Evolutionary conservation across 1,140 invertebrate genomes (phyloP).

Genomic region (Lamellibrachia luymesi): DNA sequence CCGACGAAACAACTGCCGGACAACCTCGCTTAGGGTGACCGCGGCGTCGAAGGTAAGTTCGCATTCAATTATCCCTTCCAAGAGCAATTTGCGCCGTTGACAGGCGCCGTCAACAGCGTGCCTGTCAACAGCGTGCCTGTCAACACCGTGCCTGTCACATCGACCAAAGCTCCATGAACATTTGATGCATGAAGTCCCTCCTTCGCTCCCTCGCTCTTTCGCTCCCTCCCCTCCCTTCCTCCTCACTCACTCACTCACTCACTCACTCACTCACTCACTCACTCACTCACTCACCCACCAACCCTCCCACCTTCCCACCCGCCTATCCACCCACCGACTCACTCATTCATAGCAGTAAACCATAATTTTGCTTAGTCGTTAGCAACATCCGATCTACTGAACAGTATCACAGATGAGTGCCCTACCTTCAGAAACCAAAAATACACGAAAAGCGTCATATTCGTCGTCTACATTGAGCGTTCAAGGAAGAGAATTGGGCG

Average conservation of each 20-base stretch:
- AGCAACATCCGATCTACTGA: background rate
- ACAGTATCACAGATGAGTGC: background rate
- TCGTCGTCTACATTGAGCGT: background rate
- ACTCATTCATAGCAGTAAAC: background rate
- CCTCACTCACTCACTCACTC: background rate
- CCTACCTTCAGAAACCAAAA: background rate
- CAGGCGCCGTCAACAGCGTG: background rate
- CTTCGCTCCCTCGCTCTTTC: too few species aligned
- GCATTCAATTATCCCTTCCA: background rate
- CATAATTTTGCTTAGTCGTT: background rate
- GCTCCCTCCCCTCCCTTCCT: too few species aligned
- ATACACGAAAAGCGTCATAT: background rate
- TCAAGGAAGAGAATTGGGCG: background rate
- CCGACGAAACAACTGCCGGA: background rate
- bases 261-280: background rate
- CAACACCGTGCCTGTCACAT: too few species aligned
- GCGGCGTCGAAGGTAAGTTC: background rate
- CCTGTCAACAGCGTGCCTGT: background rate
- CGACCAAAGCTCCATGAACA: background rate
- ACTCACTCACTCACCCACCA: background rate
- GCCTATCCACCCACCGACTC: background rate
- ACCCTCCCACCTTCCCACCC: too few species aligned
- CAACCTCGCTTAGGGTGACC: background rate
- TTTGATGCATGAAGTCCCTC: background rate
- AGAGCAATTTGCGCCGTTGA: background rate